Conservation (phyloP, 2,797 vertebrate genomes). For the Myripristis jacobus region DNA sequence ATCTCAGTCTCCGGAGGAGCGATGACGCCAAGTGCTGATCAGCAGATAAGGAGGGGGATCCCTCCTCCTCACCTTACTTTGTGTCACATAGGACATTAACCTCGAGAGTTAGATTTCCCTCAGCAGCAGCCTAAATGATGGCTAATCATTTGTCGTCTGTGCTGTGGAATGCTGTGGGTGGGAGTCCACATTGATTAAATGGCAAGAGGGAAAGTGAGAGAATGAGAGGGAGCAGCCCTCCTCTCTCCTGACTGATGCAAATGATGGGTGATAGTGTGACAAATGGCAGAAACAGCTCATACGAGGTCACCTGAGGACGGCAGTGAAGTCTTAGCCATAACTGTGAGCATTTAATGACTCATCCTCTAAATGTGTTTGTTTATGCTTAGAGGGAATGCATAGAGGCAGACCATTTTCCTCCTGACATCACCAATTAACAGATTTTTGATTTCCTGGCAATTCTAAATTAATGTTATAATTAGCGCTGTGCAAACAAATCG, state of each 20-base stretch:
- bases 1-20: conserved; percentile 59
- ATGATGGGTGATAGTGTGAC: conserved; percentile 25
- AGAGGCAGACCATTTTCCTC: not conserved
- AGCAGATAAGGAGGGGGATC: conserved; percentile 59
- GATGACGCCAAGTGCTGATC: conserved; percentile 64
- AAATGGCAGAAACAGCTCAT: conserved; percentile 32
- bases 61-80: conserved; percentile 49
- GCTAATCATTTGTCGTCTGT: conserved; percentile 71
- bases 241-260: conserved; percentile 42
- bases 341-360: not conserved
- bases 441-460: conserved; percentile 5
- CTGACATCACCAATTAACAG: not conserved
- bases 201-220: conserved; percentile 27
- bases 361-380: conserved; percentile 1
- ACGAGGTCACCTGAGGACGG: conserved; percentile 42
- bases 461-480: conserved; percentile 2
- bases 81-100: conserved; percentile 69
- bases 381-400: not conserved
- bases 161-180: conserved; percentile 49
- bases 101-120: conserved; percentile 68
- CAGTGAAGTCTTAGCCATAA: not conserved
- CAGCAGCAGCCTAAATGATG: conserved; percentile 65
- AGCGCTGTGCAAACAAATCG: too few relatives aligned
- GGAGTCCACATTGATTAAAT: conserved; percentile 71
- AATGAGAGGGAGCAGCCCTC: conserved; percentile 29